phyloP scores from a whole-genome alignment of 2,888 invertebrate genomes.

The Drosophila rellima region DNA sequence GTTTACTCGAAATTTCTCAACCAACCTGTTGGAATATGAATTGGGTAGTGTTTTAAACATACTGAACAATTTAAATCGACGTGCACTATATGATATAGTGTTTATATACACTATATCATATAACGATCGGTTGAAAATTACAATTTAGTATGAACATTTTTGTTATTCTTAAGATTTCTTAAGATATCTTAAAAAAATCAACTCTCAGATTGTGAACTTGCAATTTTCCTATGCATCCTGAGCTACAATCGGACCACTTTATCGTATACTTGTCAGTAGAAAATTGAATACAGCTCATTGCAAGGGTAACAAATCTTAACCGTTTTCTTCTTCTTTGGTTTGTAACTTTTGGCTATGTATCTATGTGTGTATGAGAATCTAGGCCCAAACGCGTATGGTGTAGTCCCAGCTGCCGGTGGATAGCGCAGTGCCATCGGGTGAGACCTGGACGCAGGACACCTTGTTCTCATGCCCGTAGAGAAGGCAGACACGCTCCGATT shows the following conservation, averaged over 20 bases:
- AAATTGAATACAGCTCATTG: not conserved
- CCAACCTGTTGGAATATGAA: no score
- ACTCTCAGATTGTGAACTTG: no score
- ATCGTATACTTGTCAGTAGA: not conserved
- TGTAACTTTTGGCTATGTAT: conserved; percentile 5
- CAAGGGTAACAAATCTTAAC: not conserved
- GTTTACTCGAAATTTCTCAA: no score
- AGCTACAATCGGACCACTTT: not conserved
- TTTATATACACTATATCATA: no score
- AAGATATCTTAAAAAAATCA: no score
- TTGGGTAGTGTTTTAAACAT: no score
- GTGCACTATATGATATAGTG: no score
- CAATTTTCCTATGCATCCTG: not conserved
- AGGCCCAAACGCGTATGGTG: conserved; percentile 91
- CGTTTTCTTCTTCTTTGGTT: not conserved
- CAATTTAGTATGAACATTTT: no score
- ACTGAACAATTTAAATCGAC: no score
- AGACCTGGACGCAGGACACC: conserved; percentile 95
- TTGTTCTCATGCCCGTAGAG: conserved; percentile 98
- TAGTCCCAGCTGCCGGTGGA: conserved; percentile 99
- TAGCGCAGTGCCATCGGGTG: conserved; percentile 98
- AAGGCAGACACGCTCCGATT: conserved; percentile 95
- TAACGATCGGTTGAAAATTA: no score
- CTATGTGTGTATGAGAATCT: conserved; percentile 36
- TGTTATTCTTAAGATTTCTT: no score